These are phyloP conservation scores for Apamea anceps DNA, from an alignment of 2,888 invertebrate species.

Conservation along the genomic window DNA sequence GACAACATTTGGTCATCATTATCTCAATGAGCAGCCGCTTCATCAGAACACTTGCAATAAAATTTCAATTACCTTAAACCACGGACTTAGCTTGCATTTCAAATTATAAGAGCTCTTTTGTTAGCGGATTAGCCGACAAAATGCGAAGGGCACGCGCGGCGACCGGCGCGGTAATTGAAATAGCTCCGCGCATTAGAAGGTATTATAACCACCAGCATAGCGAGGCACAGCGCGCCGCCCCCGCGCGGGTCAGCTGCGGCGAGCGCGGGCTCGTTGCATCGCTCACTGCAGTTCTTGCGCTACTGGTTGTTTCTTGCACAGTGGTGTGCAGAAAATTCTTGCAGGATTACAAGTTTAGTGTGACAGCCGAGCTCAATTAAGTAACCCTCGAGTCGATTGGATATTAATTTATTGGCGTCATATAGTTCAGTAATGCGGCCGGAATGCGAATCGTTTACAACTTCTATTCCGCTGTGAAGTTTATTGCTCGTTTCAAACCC, in stretches of 20 bases:
- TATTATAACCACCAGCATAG: slow-evolving; percentile 62
- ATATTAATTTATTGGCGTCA: slow-evolving; percentile 81
- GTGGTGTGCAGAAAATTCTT: slow-evolving; percentile 73
- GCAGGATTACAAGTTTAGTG: slow-evolving; percentile 79
- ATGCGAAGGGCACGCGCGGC: slow-evolving; percentile 71
- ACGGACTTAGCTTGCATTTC: slow-evolving; percentile 69
- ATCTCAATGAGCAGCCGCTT: slow-evolving; percentile 55
- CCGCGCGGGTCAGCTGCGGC: not conserved
- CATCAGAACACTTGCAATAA: slow-evolving; percentile 79
- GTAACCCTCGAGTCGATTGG: slow-evolving; percentile 80
- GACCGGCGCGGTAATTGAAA: slow-evolving; percentile 77
- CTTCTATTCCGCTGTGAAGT: slow-evolving; percentile 22
- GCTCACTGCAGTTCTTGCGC: slow-evolving; percentile 21
- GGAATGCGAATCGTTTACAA: slow-evolving; percentile 58
- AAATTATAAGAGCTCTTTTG: slow-evolving; percentile 79
- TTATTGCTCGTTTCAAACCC: slow-evolving; percentile 51
- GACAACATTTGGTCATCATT: slow-evolving; percentile 43
- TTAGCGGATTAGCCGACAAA: slow-evolving; percentile 80
- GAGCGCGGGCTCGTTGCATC: slow-evolving; percentile 11
- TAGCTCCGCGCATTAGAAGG: slow-evolving; percentile 79
- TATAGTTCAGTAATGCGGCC: slow-evolving; percentile 64
- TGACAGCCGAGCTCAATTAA: slow-evolving; percentile 78
- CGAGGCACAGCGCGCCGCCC: slow-evolving; percentile 25
- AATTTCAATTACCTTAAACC: slow-evolving; percentile 79
- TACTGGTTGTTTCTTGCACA: slow-evolving; percentile 50